Percentiles rank a stretch among this genome's conserved stretches.
phyloP scores from a whole-genome alignment of 2,113 vertebrate genomes.

The Garra rufa region DNA sequence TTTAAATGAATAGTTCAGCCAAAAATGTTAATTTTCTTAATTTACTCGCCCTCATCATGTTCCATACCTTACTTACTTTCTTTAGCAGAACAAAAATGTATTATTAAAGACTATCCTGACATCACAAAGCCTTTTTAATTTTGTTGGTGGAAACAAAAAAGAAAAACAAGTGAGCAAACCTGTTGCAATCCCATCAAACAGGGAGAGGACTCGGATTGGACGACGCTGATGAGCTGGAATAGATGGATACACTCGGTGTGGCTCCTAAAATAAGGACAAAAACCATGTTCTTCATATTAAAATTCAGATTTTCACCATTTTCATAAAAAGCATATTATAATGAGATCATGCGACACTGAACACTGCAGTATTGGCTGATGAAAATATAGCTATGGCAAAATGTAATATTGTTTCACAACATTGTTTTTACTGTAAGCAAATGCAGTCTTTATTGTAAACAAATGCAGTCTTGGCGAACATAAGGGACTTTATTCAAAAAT shows the following conservation, averaged over 20 bases:
- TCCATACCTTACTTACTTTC: background rate
- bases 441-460: no score
- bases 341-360: background rate
- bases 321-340: background rate
- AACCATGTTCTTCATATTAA: background rate
- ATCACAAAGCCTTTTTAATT: background rate
- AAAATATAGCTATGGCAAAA: background rate
- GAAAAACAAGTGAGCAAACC: constrained; percentile 71
- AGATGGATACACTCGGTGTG: constrained; percentile 89
- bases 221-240: constrained; percentile 82
- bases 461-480: no score
- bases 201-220: constrained; percentile 87
- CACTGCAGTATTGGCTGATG: background rate
- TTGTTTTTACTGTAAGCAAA: no score
- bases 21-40: background rate
- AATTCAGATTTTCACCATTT: background rate
- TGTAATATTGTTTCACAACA: no score
- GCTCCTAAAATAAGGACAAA: constrained; percentile 76
- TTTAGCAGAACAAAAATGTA: background rate
- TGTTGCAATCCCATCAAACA: constrained; percentile 95
- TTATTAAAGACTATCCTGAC: background rate
- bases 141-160: background rate
- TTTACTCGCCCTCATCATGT: background rate
- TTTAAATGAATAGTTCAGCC: background rate
- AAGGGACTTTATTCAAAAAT: no score